Evolutionary conservation across 2,888 invertebrate genomes (phyloP).

Genomic region (Cyrtodaria siliqua): DNA sequence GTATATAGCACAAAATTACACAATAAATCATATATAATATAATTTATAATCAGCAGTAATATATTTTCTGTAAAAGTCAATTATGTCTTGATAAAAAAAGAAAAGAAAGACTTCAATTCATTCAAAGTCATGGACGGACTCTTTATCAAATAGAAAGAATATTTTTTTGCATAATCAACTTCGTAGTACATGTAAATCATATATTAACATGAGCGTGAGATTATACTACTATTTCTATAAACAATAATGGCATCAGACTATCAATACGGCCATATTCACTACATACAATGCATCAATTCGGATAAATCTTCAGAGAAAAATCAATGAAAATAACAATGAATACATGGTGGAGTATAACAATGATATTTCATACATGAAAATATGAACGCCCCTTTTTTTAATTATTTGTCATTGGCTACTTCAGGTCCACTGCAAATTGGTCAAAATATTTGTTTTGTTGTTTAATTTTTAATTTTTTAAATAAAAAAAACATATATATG

Average conservation of each 20-base stretch:
- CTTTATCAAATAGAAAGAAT: neutral
- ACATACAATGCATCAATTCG: neutral
- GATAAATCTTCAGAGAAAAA: slow-evolving; percentile 5
- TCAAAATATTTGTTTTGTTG: slow-evolving; percentile 24
- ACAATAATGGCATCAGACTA: neutral
- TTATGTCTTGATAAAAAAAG: too few species aligned
- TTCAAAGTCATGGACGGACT: slow-evolving; percentile 52
- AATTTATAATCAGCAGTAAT: too few species aligned
- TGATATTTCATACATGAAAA: slow-evolving; percentile 25
- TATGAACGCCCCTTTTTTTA: slow-evolving; percentile 45
- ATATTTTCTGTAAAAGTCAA: too few species aligned
- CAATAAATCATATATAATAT: too few species aligned
- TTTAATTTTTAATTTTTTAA: too few species aligned
- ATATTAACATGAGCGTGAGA: slow-evolving; percentile 1
- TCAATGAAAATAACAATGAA: slow-evolving; percentile 4
- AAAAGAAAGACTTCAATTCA: neutral
- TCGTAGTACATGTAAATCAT: neutral
- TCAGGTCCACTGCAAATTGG: slow-evolving; percentile 72
- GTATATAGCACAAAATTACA: too few species aligned
- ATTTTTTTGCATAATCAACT: slow-evolving; percentile 1
- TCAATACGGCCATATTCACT: neutral
- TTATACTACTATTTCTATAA: neutral
- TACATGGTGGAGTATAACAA: slow-evolving; percentile 1
- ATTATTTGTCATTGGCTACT: slow-evolving; percentile 73
- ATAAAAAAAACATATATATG: too few species aligned